These are phyloP conservation scores for Patiria pectinifera DNA, from an alignment of 53 echinoderm and acorn worm species.

Conservation along the genomic window DNA sequence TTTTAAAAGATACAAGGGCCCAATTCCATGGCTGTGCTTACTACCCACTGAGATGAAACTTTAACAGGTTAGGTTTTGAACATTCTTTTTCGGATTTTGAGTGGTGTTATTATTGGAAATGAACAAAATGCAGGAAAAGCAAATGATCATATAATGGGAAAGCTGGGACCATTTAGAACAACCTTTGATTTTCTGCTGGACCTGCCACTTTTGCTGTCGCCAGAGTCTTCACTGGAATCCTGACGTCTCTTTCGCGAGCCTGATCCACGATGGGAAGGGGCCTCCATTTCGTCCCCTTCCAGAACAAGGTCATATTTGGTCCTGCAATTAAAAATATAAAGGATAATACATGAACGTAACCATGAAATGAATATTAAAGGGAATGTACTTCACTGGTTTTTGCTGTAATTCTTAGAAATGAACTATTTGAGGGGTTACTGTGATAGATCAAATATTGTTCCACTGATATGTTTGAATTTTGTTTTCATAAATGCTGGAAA, in stretches of 20 bases:
- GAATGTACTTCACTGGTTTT: no score
- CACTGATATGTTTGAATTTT: no score
- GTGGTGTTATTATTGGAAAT: neutral
- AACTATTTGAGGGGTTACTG: no score
- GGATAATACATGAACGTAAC: no score
- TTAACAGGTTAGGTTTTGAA: neutral
- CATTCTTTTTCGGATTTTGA: neutral
- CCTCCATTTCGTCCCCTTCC: conserved; percentile 49
- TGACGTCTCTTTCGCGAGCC: conserved; percentile 27
- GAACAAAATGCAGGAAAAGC: no score
- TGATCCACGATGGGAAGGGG: conserved; percentile 34
- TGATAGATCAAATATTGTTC: no score
- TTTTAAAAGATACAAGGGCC: neutral
- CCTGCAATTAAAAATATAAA: neutral
- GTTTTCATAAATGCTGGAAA: no score
- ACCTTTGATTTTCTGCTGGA: conserved; percentile 45
- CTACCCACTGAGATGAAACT: no score
- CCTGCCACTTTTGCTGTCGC: conserved; percentile 9
- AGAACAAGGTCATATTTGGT: conserved; percentile 63
- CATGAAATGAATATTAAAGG: no score
- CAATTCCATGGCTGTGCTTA: no score
- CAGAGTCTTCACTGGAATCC: neutral
- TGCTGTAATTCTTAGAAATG: no score
- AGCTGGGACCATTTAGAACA: neutral
- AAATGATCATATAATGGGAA: no score